phyloP scores from a whole-genome alignment of 1,140 invertebrate genomes.

The Panulirus ornatus region DNA sequence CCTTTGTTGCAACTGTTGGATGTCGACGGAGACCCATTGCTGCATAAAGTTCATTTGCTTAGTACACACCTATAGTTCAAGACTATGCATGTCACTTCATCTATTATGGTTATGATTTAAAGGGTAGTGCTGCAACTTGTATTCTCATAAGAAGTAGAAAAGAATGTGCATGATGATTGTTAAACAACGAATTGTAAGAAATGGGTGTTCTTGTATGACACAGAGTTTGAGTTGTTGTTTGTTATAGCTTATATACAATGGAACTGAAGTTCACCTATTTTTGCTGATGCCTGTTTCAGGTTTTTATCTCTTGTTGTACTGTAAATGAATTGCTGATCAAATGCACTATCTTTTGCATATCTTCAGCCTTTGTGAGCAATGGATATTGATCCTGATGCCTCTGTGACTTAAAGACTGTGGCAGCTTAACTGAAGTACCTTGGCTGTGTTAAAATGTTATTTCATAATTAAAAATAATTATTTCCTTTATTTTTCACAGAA shows the following conservation, averaged over 20 bases:
- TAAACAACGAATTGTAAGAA: constrained; percentile 67
- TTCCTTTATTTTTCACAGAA: constrained; percentile 59
- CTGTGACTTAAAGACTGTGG: constrained; percentile 67
- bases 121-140: constrained; percentile 63
- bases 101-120: constrained; percentile 55
- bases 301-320: constrained; percentile 70
- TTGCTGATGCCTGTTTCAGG: constrained; percentile 68
- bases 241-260: constrained; percentile 70
- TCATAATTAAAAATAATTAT: constrained; percentile 66
- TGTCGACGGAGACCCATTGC: constrained; percentile 70
- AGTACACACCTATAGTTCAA: constrained; percentile 66
- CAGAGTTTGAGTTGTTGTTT: constrained; percentile 70
- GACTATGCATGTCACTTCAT: constrained; percentile 69
- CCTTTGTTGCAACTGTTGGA: constrained; percentile 70
- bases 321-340: constrained; percentile 67
- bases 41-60: constrained; percentile 66
- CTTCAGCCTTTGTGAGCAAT: constrained; percentile 69
- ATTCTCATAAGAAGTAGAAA: constrained; percentile 49
- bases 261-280: constrained; percentile 70
- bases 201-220: constrained; percentile 63
- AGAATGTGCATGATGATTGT: constrained; percentile 66
- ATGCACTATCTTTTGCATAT: constrained; percentile 71
- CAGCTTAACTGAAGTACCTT: constrained; percentile 67
- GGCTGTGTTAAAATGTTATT: constrained; percentile 69
- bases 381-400: constrained; percentile 65